Conservation (phyloP, 1,140 invertebrate genomes). For the Anoplophora glabripennis region DNA sequence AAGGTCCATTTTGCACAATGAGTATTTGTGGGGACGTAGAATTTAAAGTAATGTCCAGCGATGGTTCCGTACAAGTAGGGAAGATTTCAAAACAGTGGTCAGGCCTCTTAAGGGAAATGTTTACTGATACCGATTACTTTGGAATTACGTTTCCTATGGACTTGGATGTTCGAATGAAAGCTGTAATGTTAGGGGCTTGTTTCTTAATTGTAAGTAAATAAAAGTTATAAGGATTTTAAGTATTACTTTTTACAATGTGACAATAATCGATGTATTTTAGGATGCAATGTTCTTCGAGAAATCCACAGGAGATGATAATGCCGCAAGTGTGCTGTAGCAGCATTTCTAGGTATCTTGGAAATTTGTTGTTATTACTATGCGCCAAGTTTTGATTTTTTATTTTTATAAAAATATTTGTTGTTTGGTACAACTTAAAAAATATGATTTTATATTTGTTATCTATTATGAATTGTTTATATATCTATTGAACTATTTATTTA, state of each 20-base stretch:
- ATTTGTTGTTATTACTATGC: too few relatives aligned
- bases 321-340: not conserved
- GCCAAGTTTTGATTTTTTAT: too few relatives aligned
- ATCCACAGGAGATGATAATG: constrained; percentile 14
- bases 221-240: not conserved
- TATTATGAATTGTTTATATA: too few relatives aligned
- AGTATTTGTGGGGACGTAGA: constrained; percentile 79
- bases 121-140: constrained; percentile 63
- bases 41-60: constrained; percentile 58
- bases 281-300: constrained; percentile 46
- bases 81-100: constrained; percentile 61
- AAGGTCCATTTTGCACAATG: constrained; percentile 80
- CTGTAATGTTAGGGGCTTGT: constrained; percentile 55
- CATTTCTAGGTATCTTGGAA: too few relatives aligned
- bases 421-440: too few relatives aligned
- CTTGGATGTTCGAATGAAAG: constrained; percentile 61
- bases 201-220: constrained; percentile 47
- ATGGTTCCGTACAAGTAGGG: constrained; percentile 54
- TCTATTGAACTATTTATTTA: too few relatives aligned
- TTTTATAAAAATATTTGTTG: too few relatives aligned
- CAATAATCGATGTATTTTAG: constrained; percentile 30
- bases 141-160: constrained; percentile 60
- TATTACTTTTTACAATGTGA: not conserved
- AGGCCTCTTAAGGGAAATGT: constrained; percentile 56
- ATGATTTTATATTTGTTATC: too few relatives aligned